Conservation (phyloP, 2,888 invertebrate genomes). For the Heterodera filipjevi region DNA sequence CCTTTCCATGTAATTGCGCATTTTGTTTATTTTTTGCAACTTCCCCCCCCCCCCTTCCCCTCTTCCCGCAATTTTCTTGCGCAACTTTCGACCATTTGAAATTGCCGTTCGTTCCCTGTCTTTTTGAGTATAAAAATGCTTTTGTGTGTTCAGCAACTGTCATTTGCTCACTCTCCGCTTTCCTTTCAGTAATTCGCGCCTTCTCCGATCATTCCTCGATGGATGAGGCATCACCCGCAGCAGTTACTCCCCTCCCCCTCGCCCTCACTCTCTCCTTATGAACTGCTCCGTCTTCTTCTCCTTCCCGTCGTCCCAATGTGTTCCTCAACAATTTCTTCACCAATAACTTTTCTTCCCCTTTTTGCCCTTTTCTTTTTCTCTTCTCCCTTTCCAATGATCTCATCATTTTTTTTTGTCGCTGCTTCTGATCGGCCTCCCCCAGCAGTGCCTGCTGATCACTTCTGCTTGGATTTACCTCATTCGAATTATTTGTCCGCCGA, state of each 20-base stretch:
- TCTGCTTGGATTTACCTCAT: constrained; percentile 42
- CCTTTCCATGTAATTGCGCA: background rate
- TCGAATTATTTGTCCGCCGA: constrained; percentile 45
- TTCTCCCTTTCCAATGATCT: background rate
- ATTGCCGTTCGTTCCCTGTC: no score
- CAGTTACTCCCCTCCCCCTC: background rate
- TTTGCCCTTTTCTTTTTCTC: background rate
- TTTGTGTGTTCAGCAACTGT: background rate
- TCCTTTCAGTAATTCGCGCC: background rate
- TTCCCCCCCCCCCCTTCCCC: no score
- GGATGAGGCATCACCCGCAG: background rate
- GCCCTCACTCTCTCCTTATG: background rate
- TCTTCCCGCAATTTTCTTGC: no score
- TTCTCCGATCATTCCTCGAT: background rate
- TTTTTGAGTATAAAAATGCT: background rate
- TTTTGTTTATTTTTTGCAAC: background rate
- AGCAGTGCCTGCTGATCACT: background rate
- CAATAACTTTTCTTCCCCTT: background rate
- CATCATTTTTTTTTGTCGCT: background rate
- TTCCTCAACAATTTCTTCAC: background rate
- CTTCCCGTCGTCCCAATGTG: background rate
- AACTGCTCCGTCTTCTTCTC: background rate
- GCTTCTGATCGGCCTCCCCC: background rate
- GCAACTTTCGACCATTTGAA: no score
- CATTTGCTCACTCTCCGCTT: background rate